These are phyloP conservation scores for Encarsia formosa DNA, from an alignment of 2,888 invertebrate species.

Conservation along the genomic window DNA sequence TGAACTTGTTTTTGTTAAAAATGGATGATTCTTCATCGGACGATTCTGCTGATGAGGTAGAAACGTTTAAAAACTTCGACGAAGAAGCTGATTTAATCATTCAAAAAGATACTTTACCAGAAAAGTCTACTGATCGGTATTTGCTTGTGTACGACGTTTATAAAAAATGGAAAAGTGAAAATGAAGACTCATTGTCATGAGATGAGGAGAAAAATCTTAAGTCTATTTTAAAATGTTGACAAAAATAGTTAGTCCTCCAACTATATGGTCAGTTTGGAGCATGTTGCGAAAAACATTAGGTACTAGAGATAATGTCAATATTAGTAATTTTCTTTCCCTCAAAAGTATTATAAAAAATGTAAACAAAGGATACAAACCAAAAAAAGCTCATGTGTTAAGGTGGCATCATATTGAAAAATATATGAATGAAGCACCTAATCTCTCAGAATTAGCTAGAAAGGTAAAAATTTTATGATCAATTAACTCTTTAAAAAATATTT, in stretches of 20 bases:
- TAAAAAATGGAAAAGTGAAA: constrained; percentile 2
- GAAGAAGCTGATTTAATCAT: constrained; percentile 7
- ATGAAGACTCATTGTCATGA: constrained; percentile 1
- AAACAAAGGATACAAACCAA: constrained; percentile 25
- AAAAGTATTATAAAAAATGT: constrained; percentile 11
- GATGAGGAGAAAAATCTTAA: constrained; percentile 5
- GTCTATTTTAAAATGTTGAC: constrained; percentile 6
- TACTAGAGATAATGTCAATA: neutral
- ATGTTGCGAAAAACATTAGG: constrained; percentile 8
- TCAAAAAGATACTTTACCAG: constrained; percentile 6
- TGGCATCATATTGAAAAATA: constrained; percentile 28
- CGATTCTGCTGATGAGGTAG: constrained; percentile 6
- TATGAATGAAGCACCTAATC: constrained; percentile 21
- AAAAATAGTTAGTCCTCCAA: constrained; percentile 2
- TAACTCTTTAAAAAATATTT: neutral
- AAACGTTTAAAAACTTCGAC: constrained; percentile 3
- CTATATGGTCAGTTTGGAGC: constrained; percentile 7
- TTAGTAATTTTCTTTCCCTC: constrained; percentile 1
- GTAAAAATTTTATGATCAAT: constrained; percentile 4
- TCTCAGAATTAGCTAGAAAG: constrained; percentile 6
- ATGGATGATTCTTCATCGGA: constrained; percentile 3
- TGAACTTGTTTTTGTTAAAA: neutral
- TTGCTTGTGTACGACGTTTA: constrained; percentile 3
- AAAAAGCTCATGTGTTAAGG: constrained; percentile 24
- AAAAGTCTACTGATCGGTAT: constrained; percentile 8